Conservation (phyloP, 2,888 invertebrate genomes). For the Mimachlamys varia region DNA sequence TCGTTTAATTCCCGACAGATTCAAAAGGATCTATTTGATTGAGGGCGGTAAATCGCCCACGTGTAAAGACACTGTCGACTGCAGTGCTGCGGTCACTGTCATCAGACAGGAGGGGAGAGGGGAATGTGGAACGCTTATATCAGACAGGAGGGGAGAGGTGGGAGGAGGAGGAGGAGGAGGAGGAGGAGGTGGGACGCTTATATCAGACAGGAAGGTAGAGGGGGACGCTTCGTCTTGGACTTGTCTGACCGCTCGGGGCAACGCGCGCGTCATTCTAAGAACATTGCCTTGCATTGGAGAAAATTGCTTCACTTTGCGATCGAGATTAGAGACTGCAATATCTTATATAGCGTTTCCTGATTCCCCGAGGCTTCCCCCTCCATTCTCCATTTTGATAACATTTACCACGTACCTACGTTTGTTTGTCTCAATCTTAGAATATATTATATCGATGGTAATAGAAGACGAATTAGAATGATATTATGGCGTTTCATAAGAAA, state of each 20-base stretch:
- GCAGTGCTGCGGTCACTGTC: not conserved
- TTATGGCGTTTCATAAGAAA: not conserved
- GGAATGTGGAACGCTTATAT: too few relatives aligned
- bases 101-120: too few relatives aligned
- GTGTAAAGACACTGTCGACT: not conserved
- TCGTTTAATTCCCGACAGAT: too few relatives aligned
- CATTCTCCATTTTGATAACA: not conserved
- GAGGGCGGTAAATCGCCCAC: too few relatives aligned
- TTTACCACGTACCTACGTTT: too few relatives aligned
- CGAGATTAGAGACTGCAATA: constrained; percentile 12
- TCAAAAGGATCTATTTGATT: too few relatives aligned
- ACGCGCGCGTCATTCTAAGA: not conserved
- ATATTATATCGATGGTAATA: not conserved
- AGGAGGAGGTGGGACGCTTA: too few relatives aligned
- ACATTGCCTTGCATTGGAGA: not conserved
- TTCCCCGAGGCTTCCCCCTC: not conserved
- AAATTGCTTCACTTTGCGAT: not conserved
- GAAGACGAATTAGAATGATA: not conserved
- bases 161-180: too few relatives aligned
- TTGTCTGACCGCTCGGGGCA: not conserved
- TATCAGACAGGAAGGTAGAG: not conserved
- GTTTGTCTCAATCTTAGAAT: not conserved
- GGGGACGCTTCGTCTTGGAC: not conserved
- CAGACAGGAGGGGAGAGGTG: not conserved
- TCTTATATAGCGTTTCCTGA: not conserved